A percentile compares a stretch with the other conserved stretches of the same genome.
phyloP scores from a whole-genome alignment of 2,888 invertebrate genomes.

The Acleris sparsana region DNA sequence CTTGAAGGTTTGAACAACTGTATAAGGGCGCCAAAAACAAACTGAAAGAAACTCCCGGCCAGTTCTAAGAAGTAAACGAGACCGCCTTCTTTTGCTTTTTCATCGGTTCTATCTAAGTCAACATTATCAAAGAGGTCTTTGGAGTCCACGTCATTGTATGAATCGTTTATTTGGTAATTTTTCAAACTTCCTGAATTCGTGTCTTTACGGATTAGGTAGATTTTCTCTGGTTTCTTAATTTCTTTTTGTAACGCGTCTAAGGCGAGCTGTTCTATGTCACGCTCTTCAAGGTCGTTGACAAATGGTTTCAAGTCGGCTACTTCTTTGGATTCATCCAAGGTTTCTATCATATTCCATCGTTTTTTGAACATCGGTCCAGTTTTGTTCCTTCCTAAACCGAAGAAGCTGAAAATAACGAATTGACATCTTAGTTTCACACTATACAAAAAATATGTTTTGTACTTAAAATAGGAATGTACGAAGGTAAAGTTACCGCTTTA shows the following conservation, averaged over 20 bases:
- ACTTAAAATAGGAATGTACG: no score
- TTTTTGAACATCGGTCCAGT: slow-evolving; percentile 41
- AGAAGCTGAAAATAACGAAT: slow-evolving; percentile 56
- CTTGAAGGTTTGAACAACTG: slow-evolving; percentile 51
- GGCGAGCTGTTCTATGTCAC: slow-evolving; percentile 71
- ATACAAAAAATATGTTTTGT: no score
- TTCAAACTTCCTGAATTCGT: slow-evolving; percentile 50
- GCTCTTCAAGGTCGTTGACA: slow-evolving; percentile 57
- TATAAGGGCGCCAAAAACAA: slow-evolving; percentile 63
- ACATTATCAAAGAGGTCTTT: slow-evolving; percentile 41
- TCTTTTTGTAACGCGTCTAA: slow-evolving; percentile 54
- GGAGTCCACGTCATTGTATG: slow-evolving; percentile 38
- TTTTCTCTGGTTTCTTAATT: slow-evolving; percentile 71
- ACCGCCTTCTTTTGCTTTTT: slow-evolving; percentile 50
- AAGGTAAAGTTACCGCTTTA: no score
- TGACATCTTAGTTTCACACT: neutral
- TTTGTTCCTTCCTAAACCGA: slow-evolving; percentile 57
- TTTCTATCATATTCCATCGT: slow-evolving; percentile 57
- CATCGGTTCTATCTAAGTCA: slow-evolving; percentile 34
- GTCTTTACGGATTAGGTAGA: slow-evolving; percentile 62
- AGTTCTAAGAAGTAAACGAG: slow-evolving; percentile 63
- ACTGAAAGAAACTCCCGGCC: slow-evolving; percentile 62
- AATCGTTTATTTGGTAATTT: slow-evolving; percentile 27
- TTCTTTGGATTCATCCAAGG: slow-evolving; percentile 57
- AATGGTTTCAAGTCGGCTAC: slow-evolving; percentile 49